Evolutionary conservation across 2,113 vertebrate species (phyloP).

Genomic region (Colossoma macropomum): DNA sequence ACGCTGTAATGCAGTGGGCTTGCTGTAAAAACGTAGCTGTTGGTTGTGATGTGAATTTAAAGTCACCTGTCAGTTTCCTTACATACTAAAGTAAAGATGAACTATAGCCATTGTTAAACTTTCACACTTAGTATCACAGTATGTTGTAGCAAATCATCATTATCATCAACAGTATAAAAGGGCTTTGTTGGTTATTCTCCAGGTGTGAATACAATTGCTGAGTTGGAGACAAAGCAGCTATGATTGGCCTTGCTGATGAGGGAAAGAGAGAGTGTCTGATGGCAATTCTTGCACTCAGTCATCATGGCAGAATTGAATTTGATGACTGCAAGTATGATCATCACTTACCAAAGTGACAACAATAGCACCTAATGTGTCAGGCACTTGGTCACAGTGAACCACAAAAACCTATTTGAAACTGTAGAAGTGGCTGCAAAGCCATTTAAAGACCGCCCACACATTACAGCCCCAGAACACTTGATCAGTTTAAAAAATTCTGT

Average conservation of each 20-base stretch:
- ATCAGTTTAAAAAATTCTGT: background rate
- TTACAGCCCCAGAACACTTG: background rate
- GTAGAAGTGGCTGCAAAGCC: background rate
- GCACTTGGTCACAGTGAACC: constrained; percentile 1
- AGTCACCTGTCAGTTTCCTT: background rate
- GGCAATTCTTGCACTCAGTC: constrained; percentile 40
- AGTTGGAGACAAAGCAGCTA: constrained; percentile 28
- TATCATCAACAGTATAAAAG: constrained; percentile 40
- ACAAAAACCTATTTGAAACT: constrained; percentile 18
- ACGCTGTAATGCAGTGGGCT: background rate
- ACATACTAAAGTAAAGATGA: background rate
- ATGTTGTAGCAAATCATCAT: constrained; percentile 16
- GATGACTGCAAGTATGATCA: constrained; percentile 31
- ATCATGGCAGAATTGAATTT: constrained; percentile 25
- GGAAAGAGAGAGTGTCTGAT: constrained; percentile 30
- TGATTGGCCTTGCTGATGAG: constrained; percentile 51
- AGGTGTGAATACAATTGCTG: constrained; percentile 27
- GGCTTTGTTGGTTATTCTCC: constrained; percentile 27
- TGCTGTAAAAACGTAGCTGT: background rate
- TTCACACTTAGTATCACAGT: background rate
- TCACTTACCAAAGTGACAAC: constrained; percentile 34
- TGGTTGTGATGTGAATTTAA: background rate
- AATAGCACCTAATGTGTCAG: constrained; percentile 51
- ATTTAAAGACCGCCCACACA: background rate
- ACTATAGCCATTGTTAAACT: background rate